These are phyloP conservation scores for Aphis gossypii DNA, from an alignment of 1,140 invertebrate species.

Conservation along the genomic window DNA sequence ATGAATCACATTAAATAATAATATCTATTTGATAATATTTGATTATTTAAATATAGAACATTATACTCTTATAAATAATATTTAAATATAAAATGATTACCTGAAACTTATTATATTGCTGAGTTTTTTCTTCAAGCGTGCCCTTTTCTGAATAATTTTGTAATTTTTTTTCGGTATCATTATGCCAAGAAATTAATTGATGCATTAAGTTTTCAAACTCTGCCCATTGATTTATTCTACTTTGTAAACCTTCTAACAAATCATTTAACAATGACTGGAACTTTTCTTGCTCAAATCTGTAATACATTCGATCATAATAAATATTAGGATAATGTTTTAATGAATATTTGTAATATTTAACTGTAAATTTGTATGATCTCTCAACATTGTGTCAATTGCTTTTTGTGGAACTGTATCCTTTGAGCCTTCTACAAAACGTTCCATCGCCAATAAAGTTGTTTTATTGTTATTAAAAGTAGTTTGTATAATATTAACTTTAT, in stretches of 20 bases:
- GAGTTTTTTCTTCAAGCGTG: constrained; percentile 88
- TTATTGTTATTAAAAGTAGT: constrained; percentile 69
- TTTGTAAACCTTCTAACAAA: constrained; percentile 79
- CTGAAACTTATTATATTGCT: constrained; percentile 89
- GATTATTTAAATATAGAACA: background rate
- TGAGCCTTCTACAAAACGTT: constrained; percentile 51
- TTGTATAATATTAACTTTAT: constrained; percentile 79
- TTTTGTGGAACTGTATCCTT: constrained; percentile 37
- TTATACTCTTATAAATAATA: background rate
- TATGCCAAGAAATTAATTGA: constrained; percentile 81
- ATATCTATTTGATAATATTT: no score
- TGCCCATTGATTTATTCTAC: constrained; percentile 87
- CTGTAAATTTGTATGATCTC: constrained; percentile 45
- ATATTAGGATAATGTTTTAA: background rate
- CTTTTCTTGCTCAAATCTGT: constrained; percentile 80
- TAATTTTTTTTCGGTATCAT: constrained; percentile 83
- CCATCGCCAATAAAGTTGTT: constrained; percentile 39
- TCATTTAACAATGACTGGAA: constrained; percentile 79
- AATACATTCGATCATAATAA: constrained; percentile 42
- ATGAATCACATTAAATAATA: no score
- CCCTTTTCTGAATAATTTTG: constrained; percentile 87
- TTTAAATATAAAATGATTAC: constrained; percentile 65
- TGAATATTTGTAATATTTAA: background rate
- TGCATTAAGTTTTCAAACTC: constrained; percentile 89
- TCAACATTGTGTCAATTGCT: constrained; percentile 23